Evolutionary conservation across 2,888 invertebrate species (phyloP).

Genomic region (Metallyticus violacea): DNA sequence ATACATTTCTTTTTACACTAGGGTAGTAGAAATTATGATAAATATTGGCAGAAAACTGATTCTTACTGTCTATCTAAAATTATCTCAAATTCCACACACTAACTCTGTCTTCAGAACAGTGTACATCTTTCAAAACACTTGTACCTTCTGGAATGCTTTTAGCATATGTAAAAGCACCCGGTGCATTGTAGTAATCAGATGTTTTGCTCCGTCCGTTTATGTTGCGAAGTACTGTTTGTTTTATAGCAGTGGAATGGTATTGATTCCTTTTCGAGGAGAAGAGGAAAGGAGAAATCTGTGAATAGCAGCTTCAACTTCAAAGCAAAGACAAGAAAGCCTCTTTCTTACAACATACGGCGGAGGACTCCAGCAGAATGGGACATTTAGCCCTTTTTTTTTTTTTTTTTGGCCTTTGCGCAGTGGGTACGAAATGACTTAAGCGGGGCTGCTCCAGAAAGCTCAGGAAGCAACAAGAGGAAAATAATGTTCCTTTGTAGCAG

Average conservation of each 20-base stretch:
- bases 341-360: neutral
- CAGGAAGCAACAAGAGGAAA: neutral
- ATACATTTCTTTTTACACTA: too few species aligned
- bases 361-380: neutral
- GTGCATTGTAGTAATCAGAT: neutral
- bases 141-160: neutral
- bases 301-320: neutral
- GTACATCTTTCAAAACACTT: neutral
- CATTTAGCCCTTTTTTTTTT: neutral
- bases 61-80: too few species aligned
- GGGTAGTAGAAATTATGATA: too few species aligned
- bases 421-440: neutral
- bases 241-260: neutral
- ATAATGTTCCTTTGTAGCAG: neutral
- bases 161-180: neutral
- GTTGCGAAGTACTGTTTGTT: neutral
- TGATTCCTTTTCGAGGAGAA: neutral
- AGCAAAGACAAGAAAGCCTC: neutral
- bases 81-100: too few species aligned
- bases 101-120: neutral
- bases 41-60: too few species aligned
- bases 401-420: neutral
- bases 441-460: neutral
- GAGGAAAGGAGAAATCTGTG: neutral
- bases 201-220: neutral